phyloP scores from a whole-genome alignment of 2,888 invertebrate genomes.

The Mayetiola destructor region DNA sequence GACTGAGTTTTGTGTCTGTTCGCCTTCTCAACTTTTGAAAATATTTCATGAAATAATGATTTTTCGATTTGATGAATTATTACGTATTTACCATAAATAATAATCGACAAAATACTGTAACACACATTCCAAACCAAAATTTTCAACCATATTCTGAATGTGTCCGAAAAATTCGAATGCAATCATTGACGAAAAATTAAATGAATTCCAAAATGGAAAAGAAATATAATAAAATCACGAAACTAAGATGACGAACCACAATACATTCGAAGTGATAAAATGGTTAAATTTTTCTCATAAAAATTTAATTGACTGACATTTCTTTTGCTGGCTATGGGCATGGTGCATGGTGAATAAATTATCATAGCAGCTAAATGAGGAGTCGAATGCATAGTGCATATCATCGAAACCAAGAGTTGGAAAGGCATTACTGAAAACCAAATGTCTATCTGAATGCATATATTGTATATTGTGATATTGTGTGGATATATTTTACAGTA shows the following conservation, averaged over 20 bases:
- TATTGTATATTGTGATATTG: not conserved
- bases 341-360: too few species aligned
- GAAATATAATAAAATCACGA: not conserved
- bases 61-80: not conserved
- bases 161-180: conserved; percentile 1
- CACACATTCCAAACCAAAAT: not conserved
- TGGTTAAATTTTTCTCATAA: conserved; percentile 11
- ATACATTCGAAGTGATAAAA: not conserved
- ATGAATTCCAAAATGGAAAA: not conserved
- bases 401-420: not conserved
- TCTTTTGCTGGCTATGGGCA: too few species aligned
- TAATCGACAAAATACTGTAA: not conserved
- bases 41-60: not conserved
- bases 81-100: conserved; percentile 1
- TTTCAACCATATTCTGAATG: not conserved
- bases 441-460: too few species aligned
- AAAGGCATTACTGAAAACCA: not conserved
- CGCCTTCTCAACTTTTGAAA: conserved; percentile 8
- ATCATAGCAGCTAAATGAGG: not conserved
- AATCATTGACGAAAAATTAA: not conserved
- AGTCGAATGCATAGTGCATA: not conserved
- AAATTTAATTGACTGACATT: conserved; percentile 5
- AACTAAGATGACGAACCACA: not conserved
- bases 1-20: too few species aligned
- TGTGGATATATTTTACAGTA: not conserved